Evolutionary conservation across 2,113 vertebrate genomes (phyloP), one percentile per base, ranked within the genome.

Genomic region (Oenanthe melanoleuca): DNA sequence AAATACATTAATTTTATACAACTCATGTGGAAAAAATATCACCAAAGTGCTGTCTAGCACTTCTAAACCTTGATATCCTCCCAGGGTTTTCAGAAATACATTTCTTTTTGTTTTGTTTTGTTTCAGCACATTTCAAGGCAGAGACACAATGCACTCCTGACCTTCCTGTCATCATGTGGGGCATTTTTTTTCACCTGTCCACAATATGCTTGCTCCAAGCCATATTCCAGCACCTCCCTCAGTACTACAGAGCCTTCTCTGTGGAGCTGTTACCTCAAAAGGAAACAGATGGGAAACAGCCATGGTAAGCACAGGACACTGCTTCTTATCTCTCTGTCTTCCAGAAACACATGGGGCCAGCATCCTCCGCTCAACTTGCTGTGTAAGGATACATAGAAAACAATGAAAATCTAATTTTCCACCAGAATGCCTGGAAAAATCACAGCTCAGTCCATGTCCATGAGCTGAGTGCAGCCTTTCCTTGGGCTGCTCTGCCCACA

Each of bases 201-300:
- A 80, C 83, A 80, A 24, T 38, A 77, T 47, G 56, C 47, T 59
- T 86, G 64, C 77, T 80, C 67, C 63, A 72, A 90, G 20, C 31
- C 45, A n/a, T 69, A 44, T 37, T 31, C 82, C 59, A 93, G 37
- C 55, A 83, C 50, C 59, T 61, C 59, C 50, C 37, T 57, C 61
- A 19, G 25, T 31, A 47, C 11, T 42, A 29, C 33, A 65, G 1
- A 78, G 78, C 25, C 28, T 86, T 65, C 72, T 80, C 67, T n/a
- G 57, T 61, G n/a, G 89, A 80, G 22, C 45, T 89, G 55, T 53
- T 80, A n/a, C 65, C 66, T 80, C 63, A 29, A 77, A 93, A 91
- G 55, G 74, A 96, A 96, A 81, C 90, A 89, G 77, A 66, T 77
- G 77, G 69, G 50, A 77, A 95, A 53, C 64, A 89, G 64, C 15